phyloP scores from a whole-genome alignment of 2,797 vertebrate genomes.

The Phrynocephalus guinanensis region DNA sequence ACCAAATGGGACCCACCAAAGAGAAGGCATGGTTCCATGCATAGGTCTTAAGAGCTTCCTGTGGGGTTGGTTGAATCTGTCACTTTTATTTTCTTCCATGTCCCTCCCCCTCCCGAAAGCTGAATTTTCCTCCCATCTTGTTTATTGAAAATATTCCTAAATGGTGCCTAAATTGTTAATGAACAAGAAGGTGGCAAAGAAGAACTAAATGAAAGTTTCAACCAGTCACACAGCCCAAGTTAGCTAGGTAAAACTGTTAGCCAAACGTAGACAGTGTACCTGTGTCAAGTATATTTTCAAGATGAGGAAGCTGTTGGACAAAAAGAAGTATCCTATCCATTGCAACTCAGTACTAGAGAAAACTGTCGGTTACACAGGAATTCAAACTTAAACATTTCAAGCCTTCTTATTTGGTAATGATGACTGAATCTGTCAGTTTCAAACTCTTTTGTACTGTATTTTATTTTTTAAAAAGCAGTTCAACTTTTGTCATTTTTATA shows the following conservation, averaged over 20 bases:
- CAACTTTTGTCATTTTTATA: not conserved
- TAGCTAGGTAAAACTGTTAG: not conserved
- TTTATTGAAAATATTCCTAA: not conserved
- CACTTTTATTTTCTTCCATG: not conserved
- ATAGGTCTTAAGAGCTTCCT: no score
- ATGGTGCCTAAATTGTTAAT: not conserved
- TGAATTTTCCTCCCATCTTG: conserved; percentile 27
- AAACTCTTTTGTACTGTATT: no score
- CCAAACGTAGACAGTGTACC: not conserved
- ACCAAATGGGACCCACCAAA: no score
- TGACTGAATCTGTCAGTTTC: not conserved
- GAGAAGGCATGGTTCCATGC: no score
- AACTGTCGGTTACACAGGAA: not conserved
- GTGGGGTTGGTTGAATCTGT: not conserved
- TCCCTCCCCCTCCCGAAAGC: not conserved
- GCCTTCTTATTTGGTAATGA: not conserved
- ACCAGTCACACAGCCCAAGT: not conserved
- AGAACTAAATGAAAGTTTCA: not conserved
- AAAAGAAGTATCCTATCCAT: not conserved
- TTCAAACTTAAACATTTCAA: not conserved
- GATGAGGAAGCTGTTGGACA: not conserved
- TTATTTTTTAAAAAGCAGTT: no score
- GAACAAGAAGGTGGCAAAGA: not conserved
- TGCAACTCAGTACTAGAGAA: not conserved
- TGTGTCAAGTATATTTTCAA: not conserved